A percentile compares a stretch with the other conserved stretches of the same genome.
These are phyloP conservation scores for Harpalus rubripes DNA, from an alignment of 2,888 invertebrate species.

Conservation along the genomic window DNA sequence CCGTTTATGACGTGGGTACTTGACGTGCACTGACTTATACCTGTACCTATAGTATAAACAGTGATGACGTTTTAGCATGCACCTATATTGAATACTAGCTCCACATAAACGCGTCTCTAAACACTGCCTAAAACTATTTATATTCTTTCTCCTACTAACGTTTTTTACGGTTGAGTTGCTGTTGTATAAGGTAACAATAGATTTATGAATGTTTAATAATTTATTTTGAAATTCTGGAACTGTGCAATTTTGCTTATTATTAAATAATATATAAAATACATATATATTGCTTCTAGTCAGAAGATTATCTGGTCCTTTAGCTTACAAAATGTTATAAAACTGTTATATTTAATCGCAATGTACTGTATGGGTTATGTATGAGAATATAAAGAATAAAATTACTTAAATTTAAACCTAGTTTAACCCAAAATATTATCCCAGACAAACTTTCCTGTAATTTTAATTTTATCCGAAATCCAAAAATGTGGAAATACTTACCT, in stretches of 20 bases:
- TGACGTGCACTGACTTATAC: too few species aligned
- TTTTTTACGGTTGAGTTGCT: conserved; percentile 62
- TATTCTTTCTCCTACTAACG: not conserved
- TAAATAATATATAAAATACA: conserved; percentile 72
- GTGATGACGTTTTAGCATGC: too few species aligned
- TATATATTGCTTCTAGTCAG: conserved; percentile 75
- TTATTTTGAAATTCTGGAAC: conserved; percentile 69
- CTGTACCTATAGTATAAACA: too few species aligned
- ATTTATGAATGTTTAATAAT: conserved; percentile 65
- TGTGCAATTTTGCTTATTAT: conserved; percentile 75
- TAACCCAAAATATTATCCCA: not conserved
- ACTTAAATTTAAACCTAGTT: conserved; percentile 56
- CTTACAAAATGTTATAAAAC: conserved; percentile 76
- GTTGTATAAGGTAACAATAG: conserved; percentile 66
- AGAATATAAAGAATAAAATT: conserved; percentile 75
- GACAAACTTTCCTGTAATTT: not conserved
- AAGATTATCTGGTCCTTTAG: conserved; percentile 75
- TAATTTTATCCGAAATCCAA: not conserved
- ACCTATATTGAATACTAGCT: too few species aligned
- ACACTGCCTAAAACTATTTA: too few species aligned
- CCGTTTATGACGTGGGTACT: too few species aligned
- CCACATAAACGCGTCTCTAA: too few species aligned
- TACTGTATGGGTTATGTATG: conserved; percentile 80
- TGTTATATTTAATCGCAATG: conserved; percentile 77
- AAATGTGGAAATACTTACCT: not conserved